Conservation (phyloP, 2,797 vertebrate species). For the Lagocephalus sceleratus region DNA sequence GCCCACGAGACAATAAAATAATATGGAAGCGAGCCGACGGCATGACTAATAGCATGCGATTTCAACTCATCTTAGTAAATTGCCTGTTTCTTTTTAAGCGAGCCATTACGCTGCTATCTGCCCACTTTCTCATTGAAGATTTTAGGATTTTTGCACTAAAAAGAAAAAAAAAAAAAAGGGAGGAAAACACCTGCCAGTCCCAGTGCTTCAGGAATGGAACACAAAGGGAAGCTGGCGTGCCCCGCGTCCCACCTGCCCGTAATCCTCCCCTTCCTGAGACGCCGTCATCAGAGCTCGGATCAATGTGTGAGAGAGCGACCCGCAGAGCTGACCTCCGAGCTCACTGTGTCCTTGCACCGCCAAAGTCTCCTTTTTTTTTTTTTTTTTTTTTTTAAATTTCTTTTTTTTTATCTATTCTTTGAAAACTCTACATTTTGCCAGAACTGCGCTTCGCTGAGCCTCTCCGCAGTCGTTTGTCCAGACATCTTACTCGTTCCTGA, state of each 20-base stretch:
- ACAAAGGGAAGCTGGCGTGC: constrained; percentile 60
- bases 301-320: constrained; percentile 62
- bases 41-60: constrained; percentile 70
- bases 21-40: constrained; percentile 70
- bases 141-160: constrained; percentile 50
- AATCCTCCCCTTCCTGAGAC: constrained; percentile 66
- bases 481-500: too few relatives aligned
- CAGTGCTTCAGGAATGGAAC: constrained; percentile 41
- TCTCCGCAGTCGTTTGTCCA: too few relatives aligned
- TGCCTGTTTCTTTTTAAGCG: constrained; percentile 59
- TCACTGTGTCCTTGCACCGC: constrained; percentile 66
- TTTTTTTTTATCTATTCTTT: too few relatives aligned
- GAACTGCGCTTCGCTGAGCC: too few relatives aligned
- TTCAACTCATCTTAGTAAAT: constrained; percentile 58
- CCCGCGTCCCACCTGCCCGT: constrained; percentile 55
- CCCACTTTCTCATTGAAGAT: constrained; percentile 46
- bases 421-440: too few relatives aligned
- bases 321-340: constrained; percentile 62
- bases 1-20: constrained; percentile 66
- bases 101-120: constrained; percentile 72
- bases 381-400: constrained; percentile 47
- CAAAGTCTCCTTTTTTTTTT: constrained; percentile 63
- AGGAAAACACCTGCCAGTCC: constrained; percentile 50
- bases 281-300: constrained; percentile 61
- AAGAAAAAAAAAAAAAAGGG: constrained; percentile 21